Evolutionary conservation across 1,140 invertebrate genomes (phyloP).

Genomic region (Prorops nasuta): DNA sequence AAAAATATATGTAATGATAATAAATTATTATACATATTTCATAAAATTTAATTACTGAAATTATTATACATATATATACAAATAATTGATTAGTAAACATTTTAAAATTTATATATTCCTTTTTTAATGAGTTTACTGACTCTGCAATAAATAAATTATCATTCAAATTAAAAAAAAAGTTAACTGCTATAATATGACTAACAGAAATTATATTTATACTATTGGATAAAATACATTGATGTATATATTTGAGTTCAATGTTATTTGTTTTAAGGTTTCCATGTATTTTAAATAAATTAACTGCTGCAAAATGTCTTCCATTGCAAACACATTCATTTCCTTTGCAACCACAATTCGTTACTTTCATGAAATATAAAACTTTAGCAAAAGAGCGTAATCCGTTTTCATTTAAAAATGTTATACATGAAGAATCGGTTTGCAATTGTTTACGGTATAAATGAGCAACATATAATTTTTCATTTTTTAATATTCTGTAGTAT

Average conservation of each 20-base stretch:
- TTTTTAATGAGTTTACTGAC: not conserved
- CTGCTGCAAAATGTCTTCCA: not conserved
- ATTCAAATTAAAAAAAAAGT: not conserved
- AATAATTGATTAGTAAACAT: no score
- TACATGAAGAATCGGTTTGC: no score
- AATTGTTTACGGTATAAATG: no score
- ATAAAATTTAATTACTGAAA: no score
- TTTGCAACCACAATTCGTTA: not conserved
- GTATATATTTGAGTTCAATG: not conserved
- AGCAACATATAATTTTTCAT: no score
- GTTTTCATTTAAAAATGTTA: no score
- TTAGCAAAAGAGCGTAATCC: no score
- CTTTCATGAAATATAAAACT: not conserved
- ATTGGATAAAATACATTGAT: not conserved
- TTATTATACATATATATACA: not conserved
- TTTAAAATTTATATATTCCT: not conserved
- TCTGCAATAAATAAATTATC: not conserved
- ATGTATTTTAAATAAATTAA: no score
- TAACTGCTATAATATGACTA: not conserved
- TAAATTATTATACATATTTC: no score
- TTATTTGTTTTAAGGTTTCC: not conserved
- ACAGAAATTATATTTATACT: not conserved
- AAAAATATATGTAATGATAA: no score
- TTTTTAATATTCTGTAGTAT: no score
- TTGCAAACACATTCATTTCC: not conserved